Conservation (phyloP, 2,113 vertebrate genomes). For the Stegostoma tigrinum region DNA sequence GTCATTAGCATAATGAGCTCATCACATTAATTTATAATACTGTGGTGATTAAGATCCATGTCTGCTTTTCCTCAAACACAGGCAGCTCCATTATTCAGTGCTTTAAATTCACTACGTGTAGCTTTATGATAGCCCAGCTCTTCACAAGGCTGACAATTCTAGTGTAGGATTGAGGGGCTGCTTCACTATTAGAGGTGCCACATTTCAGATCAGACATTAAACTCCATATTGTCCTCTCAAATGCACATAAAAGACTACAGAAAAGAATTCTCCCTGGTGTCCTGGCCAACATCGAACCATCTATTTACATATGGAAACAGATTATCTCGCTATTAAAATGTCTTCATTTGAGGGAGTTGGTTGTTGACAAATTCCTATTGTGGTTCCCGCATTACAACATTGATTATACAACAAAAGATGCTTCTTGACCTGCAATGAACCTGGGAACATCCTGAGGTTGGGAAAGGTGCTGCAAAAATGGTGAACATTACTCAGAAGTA, state of each 20-base stretch:
- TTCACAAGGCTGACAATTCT: neutral
- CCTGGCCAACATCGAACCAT: neutral
- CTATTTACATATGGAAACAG: neutral
- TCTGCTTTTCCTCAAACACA: neutral
- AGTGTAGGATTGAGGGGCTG: too few species aligned
- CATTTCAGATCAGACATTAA: neutral
- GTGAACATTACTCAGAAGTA: too few species aligned
- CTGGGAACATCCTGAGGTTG: too few species aligned
- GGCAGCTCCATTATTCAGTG: neutral
- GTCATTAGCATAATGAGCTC: slow-evolving; percentile 10
- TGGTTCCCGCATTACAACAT: neutral
- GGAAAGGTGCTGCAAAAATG: too few species aligned
- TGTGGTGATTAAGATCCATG: neutral
- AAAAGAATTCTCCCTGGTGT: neutral
- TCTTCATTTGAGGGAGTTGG: neutral
- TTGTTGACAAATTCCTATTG: neutral
- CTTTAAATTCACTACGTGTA: neutral
- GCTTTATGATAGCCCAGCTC: neutral
- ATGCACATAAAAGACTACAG: neutral
- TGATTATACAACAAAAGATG: neutral
- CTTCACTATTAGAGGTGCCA: neutral
- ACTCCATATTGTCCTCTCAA: neutral
- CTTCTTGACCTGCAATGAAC: too few species aligned
- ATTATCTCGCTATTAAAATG: neutral
- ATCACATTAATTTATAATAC: slow-evolving; percentile 6